Evolutionary conservation across 2,888 invertebrate genomes (phyloP).

Genomic region (Drosophila subquinaria): DNA sequence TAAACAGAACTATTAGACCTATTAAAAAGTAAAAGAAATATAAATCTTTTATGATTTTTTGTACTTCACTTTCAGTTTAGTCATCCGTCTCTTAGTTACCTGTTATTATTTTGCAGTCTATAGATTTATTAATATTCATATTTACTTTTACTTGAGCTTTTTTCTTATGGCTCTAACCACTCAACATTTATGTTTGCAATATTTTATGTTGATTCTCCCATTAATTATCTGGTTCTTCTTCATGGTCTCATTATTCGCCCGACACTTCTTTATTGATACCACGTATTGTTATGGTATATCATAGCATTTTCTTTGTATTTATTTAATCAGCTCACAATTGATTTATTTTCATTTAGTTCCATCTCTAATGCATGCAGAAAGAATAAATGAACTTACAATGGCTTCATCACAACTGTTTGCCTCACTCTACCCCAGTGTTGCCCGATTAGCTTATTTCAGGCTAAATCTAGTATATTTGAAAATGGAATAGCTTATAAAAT

Average conservation of each 20-base stretch:
- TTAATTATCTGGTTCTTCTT: constrained; percentile 10
- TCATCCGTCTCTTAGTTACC: neutral
- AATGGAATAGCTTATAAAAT: no score
- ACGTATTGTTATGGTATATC: neutral
- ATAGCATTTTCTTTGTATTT: neutral
- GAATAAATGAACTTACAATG: constrained; percentile 43
- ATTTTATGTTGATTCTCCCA: neutral
- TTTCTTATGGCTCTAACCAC: neutral
- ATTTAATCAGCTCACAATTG: neutral
- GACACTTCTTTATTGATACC: neutral
- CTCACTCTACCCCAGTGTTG: neutral
- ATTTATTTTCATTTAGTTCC: constrained; percentile 7
- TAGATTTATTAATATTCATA: neutral
- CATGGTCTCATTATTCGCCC: neutral
- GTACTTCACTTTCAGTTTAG: constrained; percentile 10
- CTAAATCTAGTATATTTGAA: no score
- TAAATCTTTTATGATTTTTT: neutral
- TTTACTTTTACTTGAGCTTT: constrained; percentile 13
- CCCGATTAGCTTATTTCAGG: no score
- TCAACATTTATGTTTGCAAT: neutral
- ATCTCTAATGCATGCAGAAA: constrained; percentile 35
- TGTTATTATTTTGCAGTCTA: neutral
- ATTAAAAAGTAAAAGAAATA: neutral
- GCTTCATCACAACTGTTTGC: constrained; percentile 49
- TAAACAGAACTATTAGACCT: neutral